A percentile compares a stretch with the other conserved stretches of the same genome.
phyloP scores from a whole-genome alignment of 92 coral and sea anemone genomes.

The Epizoanthus fatuus region DNA sequence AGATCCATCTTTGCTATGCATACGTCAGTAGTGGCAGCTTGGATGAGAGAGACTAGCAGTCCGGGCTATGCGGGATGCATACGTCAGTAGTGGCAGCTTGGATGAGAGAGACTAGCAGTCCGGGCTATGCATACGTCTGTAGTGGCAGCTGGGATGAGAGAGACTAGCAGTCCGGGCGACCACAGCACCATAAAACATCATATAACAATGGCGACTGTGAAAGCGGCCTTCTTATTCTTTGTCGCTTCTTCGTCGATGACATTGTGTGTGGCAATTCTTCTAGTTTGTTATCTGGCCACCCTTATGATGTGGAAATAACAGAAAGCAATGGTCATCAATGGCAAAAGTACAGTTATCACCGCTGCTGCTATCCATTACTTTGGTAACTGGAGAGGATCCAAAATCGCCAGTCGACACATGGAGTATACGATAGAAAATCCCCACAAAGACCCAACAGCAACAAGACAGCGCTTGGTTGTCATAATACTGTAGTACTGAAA shows the following conservation, averaged over 20 bases:
- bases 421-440: neutral
- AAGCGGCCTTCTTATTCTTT: neutral
- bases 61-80: too few relatives aligned
- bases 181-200: neutral
- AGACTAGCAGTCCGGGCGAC: neutral
- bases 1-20: neutral
- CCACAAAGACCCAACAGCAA: neutral
- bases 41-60: neutral
- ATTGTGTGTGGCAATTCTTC: neutral
- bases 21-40: neutral
- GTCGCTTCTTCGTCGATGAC: constrained; percentile 1
- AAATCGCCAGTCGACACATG: neutral
- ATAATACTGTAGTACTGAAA: neutral
- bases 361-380: neutral
- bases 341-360: neutral
- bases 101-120: neutral
- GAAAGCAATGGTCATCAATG: neutral
- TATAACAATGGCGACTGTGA: constrained; percentile 1
- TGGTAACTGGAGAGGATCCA: neutral
- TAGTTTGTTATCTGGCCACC: neutral
- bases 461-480: neutral
- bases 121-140: neutral
- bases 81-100: neutral
- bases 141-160: neutral
- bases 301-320: constrained; percentile 5